These are phyloP conservation scores for Piaya cayana DNA, from an alignment of 2,113 vertebrate species.

Conservation along the genomic window DNA sequence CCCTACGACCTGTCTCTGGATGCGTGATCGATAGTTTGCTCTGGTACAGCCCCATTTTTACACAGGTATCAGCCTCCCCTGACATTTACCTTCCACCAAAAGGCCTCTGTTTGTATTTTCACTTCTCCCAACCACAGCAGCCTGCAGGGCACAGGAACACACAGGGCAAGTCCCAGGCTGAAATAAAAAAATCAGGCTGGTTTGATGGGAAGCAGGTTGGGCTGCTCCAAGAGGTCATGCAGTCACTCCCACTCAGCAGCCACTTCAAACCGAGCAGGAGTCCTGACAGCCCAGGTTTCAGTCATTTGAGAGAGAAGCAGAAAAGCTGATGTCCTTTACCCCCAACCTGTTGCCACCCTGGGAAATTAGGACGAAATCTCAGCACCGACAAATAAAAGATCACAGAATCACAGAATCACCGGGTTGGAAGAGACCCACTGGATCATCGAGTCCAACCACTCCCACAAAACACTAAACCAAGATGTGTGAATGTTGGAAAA, in stretches of 20 bases:
- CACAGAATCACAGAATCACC: no score
- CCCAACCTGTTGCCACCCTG: background rate
- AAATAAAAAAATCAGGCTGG: background rate
- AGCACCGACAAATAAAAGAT: background rate
- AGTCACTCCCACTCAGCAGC: background rate
- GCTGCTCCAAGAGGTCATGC: background rate
- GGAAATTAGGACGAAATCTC: background rate
- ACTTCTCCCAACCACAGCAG: background rate
- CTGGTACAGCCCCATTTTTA: background rate
- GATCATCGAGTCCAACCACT: no score
- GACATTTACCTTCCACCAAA: background rate
- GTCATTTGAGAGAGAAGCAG: background rate
- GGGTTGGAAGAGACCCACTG: no score
- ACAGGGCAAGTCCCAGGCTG: background rate
- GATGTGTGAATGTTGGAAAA: background rate
- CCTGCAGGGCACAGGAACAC: background rate
- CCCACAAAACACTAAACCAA: no score
- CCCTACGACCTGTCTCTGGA: background rate
- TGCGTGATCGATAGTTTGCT: background rate
- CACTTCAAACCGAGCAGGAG: background rate
- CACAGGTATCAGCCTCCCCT: background rate
- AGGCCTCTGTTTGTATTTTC: background rate
- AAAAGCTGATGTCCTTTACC: background rate
- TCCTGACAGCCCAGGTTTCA: background rate
- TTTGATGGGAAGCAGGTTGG: background rate